Conservation (phyloP, 1,140 invertebrate species). For the Portunus trituberculatus region DNA sequence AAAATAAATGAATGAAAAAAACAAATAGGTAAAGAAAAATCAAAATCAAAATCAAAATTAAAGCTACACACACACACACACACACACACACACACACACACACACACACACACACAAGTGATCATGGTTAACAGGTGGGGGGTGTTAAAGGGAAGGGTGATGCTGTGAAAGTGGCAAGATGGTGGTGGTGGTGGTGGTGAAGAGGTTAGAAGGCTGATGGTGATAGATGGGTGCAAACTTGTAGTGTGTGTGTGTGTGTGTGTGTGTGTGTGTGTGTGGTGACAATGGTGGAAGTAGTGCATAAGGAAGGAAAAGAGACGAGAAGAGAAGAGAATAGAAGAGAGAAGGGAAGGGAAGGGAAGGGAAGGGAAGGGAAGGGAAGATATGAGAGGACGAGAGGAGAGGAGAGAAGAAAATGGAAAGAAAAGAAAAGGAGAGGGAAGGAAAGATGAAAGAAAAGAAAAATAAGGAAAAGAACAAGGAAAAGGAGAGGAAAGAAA, state of each 20-base stretch:
- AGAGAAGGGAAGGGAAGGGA: background rate
- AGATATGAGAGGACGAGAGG: background rate
- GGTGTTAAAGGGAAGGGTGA: background rate
- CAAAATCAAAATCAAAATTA: no score
- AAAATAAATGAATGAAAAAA: background rate
- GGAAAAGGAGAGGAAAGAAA: background rate
- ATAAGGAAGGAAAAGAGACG: background rate
- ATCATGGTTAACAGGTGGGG: background rate
- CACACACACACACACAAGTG: no score
- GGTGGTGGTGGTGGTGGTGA: background rate
- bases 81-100: background rate
- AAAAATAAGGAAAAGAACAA: background rate
- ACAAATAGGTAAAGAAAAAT: no score
- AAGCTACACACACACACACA: background rate
- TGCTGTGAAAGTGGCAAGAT: background rate
- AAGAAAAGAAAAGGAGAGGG: background rate
- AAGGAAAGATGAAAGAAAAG: background rate
- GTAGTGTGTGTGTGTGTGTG: no score
- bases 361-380: background rate
- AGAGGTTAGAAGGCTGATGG: background rate
- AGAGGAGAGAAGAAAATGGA: background rate
- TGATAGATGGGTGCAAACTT: background rate
- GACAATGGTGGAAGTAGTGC: background rate
- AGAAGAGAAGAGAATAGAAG: background rate
- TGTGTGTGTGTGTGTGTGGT: background rate